These are phyloP conservation scores for Leptinotarsa juncta DNA, from an alignment of 2,888 invertebrate genomes.

Conservation along the genomic window DNA sequence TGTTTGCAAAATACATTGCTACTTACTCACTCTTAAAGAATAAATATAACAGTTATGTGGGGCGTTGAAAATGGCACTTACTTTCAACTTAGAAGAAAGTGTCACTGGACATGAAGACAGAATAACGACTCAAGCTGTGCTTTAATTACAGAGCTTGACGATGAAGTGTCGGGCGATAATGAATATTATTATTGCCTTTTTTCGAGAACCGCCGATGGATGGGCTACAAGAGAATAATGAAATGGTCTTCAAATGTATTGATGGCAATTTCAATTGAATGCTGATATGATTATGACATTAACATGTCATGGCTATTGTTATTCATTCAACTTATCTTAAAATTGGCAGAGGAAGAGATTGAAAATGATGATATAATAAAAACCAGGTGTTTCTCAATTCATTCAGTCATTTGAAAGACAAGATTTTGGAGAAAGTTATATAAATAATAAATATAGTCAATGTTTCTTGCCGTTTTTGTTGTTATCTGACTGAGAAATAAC, in stretches of 20 bases:
- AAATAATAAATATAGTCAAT: too few relatives aligned
- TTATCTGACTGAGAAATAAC: too few relatives aligned
- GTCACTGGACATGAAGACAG: slow-evolving; percentile 31
- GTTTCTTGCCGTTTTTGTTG: too few relatives aligned
- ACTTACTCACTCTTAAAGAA: slow-evolving; percentile 36
- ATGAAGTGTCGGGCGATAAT: slow-evolving; percentile 27
- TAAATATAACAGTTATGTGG: slow-evolving; percentile 27
- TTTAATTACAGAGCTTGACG: slow-evolving; percentile 29
- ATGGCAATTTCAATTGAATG: slow-evolving; percentile 1
- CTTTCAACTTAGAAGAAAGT: slow-evolving; percentile 34
- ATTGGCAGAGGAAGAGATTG: too few relatives aligned
- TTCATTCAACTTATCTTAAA: not conserved
- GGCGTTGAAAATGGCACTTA: slow-evolving; percentile 32
- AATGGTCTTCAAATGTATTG: not conserved
- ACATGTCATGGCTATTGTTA: not conserved
- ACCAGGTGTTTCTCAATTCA: too few relatives aligned
- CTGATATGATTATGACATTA: not conserved
- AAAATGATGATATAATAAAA: too few relatives aligned
- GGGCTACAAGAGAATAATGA: not conserved
- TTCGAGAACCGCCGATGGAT: slow-evolving; percentile 8
- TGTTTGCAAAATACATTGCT: slow-evolving; percentile 59
- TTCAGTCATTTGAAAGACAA: too few relatives aligned
- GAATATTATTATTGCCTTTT: slow-evolving; percentile 23
- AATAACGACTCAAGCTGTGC: slow-evolving; percentile 23
- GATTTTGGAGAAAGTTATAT: too few relatives aligned